A percentile compares a stretch with the other conserved stretches of the same genome.
phyloP scores from a whole-genome alignment of 2,113 vertebrate genomes.

The Jaculus jaculus region DNA sequence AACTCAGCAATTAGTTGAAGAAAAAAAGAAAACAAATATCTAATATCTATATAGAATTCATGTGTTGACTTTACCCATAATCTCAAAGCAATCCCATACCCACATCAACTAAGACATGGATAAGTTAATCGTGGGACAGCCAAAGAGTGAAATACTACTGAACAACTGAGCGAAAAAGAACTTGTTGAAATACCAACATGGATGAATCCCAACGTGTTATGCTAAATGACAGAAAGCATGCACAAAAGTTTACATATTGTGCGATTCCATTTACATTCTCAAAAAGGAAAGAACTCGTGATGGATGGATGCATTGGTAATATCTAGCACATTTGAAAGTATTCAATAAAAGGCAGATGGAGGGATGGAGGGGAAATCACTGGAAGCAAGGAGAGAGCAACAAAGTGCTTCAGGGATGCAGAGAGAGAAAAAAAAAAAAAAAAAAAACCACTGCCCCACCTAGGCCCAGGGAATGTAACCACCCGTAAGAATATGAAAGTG shows the following conservation, averaged over 20 bases:
- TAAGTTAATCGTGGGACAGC: neutral
- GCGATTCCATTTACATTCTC: neutral
- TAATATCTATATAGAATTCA: neutral
- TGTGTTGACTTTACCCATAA: neutral
- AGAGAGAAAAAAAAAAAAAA: neutral
- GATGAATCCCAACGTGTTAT: neutral
- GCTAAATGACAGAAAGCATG: neutral
- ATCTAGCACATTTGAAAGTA: neutral
- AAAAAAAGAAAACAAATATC: neutral
- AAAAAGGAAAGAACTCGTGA: neutral
- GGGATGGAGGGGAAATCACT: accelerated
- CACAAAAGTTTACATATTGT: neutral
- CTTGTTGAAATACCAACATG: neutral
- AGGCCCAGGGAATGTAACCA: neutral
- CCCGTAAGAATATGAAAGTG: neutral
- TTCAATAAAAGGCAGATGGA: neutral
- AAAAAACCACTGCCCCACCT: too few relatives aligned
- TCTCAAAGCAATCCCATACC: neutral
- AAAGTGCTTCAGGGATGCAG: too few relatives aligned
- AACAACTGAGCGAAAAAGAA: slow-evolving; percentile 40
- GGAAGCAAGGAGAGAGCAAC: neutral
- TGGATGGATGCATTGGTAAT: neutral
- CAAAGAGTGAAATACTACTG: slow-evolving; percentile 19
- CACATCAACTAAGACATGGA: neutral
- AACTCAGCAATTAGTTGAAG: neutral